phyloP scores from a whole-genome alignment of 2,113 vertebrate genomes.

The Apeltes quadracus region DNA sequence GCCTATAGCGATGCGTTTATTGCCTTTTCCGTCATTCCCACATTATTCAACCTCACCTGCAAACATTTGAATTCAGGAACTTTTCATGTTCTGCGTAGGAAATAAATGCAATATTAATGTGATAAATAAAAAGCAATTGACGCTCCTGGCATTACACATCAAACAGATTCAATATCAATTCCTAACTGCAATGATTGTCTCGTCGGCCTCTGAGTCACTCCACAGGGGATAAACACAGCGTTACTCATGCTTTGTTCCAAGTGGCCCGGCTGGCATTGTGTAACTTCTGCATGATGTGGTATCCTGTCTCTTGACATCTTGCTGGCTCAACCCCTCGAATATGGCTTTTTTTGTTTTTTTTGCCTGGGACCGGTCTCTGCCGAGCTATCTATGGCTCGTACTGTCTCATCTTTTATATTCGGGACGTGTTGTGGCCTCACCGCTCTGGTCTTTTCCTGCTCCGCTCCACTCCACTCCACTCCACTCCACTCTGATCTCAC shows the following conservation, averaged over 20 bases:
- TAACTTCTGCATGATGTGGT: conserved; percentile 60
- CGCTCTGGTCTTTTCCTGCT: conserved; percentile 36
- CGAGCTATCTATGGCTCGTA: conserved; percentile 54
- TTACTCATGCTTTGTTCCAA: conserved; percentile 49
- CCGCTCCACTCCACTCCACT: conserved; percentile 49
- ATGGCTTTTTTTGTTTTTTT: conserved; percentile 15
- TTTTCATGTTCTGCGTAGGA: no score
- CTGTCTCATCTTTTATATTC: conserved; percentile 43
- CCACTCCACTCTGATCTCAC: conserved; percentile 35
- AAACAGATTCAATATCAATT: conserved; percentile 29
- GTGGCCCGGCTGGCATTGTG: conserved; percentile 62
- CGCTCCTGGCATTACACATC: not conserved
- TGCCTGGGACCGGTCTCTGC: conserved; percentile 9
- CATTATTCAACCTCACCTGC: not conserved
- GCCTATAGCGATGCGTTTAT: not conserved
- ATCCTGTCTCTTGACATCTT: conserved; percentile 65
- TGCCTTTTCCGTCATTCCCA: not conserved
- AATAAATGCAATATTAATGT: not conserved
- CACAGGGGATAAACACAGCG: conserved; percentile 54
- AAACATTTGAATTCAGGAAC: not conserved
- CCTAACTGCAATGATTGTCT: conserved; percentile 1
- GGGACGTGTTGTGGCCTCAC: conserved; percentile 31
- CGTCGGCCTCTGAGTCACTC: conserved; percentile 32
- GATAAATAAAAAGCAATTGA: not conserved
- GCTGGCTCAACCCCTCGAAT: conserved; percentile 53